These are phyloP conservation scores for Hemiprocne comata DNA, from an alignment of 2,113 vertebrate species.

Conservation along the genomic window DNA sequence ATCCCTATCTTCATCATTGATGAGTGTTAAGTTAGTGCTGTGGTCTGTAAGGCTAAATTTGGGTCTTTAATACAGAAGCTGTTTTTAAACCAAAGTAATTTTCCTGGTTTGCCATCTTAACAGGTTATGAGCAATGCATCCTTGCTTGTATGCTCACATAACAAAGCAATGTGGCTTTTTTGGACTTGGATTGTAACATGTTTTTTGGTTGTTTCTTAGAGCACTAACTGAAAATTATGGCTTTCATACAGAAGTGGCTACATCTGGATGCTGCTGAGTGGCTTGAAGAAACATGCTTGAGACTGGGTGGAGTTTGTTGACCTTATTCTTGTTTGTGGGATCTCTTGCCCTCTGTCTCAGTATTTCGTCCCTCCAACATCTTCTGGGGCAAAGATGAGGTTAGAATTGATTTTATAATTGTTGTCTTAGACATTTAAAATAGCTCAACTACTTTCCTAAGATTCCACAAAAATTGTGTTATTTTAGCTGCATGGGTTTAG, in stretches of 20 bases:
- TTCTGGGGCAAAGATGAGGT: not conserved
- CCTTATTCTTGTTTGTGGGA: not conserved
- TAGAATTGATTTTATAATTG: not conserved
- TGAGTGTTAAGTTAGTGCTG: not conserved
- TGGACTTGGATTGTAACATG: not conserved
- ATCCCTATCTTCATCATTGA: fast-evolving
- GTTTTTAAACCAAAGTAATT: not conserved
- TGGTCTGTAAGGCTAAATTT: not conserved
- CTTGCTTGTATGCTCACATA: not conserved
- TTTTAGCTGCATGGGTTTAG: not conserved
- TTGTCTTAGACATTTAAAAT: not conserved
- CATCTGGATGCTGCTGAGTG: not conserved
- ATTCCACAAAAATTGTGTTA: not conserved
- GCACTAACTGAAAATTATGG: not conserved
- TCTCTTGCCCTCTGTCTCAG: not conserved
- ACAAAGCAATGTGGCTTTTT: not conserved
- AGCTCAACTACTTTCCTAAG: not conserved
- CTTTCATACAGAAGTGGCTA: slow-evolving; percentile 24
- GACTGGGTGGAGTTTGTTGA: slow-evolving; percentile 34
- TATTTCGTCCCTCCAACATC: not conserved
- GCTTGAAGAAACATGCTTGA: slow-evolving; percentile 5
- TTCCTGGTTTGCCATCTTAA: not conserved
- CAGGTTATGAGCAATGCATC: not conserved
- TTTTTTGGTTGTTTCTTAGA: slow-evolving; percentile 9
- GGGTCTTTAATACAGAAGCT: not conserved